Base-by-base conservation (phyloP, 1,140 invertebrate species). In the Octopus sinensis region DNA sequence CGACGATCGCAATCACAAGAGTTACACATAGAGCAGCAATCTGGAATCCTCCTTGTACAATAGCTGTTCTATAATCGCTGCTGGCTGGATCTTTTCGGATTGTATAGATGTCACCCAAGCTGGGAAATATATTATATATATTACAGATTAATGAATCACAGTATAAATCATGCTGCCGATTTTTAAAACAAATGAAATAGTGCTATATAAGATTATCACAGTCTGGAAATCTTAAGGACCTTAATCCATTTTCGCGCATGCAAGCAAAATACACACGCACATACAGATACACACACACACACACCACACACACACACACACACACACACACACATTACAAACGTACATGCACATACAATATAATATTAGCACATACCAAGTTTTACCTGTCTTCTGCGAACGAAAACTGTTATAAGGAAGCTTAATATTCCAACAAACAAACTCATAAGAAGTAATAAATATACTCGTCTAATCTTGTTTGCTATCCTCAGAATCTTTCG, bases 31-130 rank as follows among this genome's bases (percentile, higher is more conserved):
- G 91, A 4, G 94, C 94, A 6, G 94, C 89, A 75, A 96, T 90
- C 92, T 97, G 96, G 91, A 93, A 95, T 7, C 92, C 92, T 4
- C 95, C 96, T 91, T 97, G 96, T n/a, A 92, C 86, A 17, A 86
- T 87, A 5, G 94, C 94, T 52, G 93, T 93, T 82, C 95, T 91
- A 54, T 93, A 93, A 0, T 82, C n/a, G 5, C 83, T 85, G 76
- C 81, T 86, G 9, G 78, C 83, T 52, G 76, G 54, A 3, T 87
- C 86, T 6, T 89, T 91, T 78, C 76, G 87, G 54, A 84, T 81
- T 9, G 92, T 92, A 81, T 91, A 91, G 81, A 91, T 89, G 4
- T 91, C 91, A 51, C 92, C 93, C 84, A 93, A 92, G 79, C 92
- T 92, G 77, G 85, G 84, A 85, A 91, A 92, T 77, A 43, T 23